Conservation (phyloP, 2,113 vertebrate species). For the Chrysemys picta region DNA sequence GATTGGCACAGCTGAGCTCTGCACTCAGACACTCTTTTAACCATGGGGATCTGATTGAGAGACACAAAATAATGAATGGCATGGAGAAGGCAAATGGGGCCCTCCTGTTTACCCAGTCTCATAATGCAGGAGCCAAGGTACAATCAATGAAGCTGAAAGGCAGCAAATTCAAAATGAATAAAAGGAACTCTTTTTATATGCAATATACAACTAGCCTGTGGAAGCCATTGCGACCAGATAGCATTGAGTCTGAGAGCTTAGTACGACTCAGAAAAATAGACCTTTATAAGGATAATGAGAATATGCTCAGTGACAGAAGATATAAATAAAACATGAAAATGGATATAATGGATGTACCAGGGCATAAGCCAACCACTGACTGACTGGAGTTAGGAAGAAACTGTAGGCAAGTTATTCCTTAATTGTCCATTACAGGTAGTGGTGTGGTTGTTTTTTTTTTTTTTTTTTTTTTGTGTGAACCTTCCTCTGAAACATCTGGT, state of each 20-base stretch:
- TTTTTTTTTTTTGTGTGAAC: background rate
- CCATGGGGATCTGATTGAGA: background rate
- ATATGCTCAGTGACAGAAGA: background rate
- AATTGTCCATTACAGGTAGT: background rate
- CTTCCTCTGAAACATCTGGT: background rate
- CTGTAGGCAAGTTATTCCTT: background rate
- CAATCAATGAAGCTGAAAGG: background rate
- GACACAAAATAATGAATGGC: background rate
- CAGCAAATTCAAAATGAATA: background rate
- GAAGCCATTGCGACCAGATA: background rate
- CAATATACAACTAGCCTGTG: background rate
- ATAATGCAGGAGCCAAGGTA: background rate
- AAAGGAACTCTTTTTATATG: background rate
- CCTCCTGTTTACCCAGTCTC: background rate
- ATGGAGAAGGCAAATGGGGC: background rate
- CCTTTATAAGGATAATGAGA: background rate
- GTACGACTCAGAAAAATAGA: background rate
- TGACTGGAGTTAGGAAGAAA: background rate
- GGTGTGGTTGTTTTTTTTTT: background rate
- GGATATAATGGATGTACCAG: background rate
- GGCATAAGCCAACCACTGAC: background rate
- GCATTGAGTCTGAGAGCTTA: background rate
- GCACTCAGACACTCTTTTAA: background rate
- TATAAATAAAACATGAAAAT: background rate
- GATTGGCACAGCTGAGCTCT: background rate